Evolutionary conservation across 2,113 vertebrate genomes (phyloP).

Genomic region (Anser cygnoides): DNA sequence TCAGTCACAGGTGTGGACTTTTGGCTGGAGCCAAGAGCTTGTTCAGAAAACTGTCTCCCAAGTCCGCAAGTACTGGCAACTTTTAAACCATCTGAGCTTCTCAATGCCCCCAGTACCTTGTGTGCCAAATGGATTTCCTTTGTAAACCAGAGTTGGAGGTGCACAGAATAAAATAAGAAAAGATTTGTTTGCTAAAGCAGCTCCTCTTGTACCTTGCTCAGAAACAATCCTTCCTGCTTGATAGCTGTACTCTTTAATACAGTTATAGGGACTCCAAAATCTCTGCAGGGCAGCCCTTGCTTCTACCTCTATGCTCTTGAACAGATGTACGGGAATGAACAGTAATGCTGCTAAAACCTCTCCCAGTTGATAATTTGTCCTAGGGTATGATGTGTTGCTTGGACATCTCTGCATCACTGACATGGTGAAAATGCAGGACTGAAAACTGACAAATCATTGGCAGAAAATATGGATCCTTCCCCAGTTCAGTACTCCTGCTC

Average conservation of each 20-base stretch:
- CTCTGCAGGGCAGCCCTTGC: not conserved
- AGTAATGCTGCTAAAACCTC: not conserved
- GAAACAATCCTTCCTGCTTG: not conserved
- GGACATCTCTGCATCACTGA: not conserved
- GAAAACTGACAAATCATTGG: not conserved
- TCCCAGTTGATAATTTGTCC: not conserved
- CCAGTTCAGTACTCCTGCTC: not conserved
- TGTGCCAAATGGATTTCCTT: not conserved
- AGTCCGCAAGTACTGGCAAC: not conserved
- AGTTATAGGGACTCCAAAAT: not conserved
- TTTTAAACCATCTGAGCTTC: not conserved
- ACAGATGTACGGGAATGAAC: not conserved
- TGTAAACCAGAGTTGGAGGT: not conserved
- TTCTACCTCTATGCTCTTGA: not conserved
- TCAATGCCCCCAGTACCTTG: not conserved
- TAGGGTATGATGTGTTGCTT: not conserved
- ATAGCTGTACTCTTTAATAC: not conserved
- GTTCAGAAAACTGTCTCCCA: not conserved
- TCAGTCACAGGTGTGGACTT: not conserved
- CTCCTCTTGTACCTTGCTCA: not conserved
- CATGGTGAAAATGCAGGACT: not conserved
- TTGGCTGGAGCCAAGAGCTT: not conserved
- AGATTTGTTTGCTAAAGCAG: not conserved
- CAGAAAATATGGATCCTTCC: not conserved
- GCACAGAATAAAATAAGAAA: not conserved